Evolutionary conservation across 2,888 invertebrate genomes (phyloP).

Genomic region (Heteromyza rotundicornis): DNA sequence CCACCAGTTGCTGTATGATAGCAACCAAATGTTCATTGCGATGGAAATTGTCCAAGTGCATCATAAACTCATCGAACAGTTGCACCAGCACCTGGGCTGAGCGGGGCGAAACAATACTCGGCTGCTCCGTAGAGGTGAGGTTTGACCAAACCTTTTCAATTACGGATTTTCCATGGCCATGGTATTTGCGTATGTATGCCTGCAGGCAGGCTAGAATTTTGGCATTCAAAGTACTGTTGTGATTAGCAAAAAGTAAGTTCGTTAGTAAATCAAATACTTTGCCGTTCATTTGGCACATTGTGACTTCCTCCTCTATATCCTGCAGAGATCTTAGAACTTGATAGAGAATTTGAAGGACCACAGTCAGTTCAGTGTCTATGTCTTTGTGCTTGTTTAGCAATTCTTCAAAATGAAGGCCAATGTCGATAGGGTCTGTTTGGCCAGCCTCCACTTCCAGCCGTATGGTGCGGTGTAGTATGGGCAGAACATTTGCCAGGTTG

Average conservation of each 20-base stretch:
- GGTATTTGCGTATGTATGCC: too few species aligned
- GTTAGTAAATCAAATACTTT: not conserved
- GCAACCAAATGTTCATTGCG: conserved; percentile 30
- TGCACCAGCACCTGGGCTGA: not conserved
- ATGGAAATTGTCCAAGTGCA: conserved; percentile 2
- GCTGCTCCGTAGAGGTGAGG: too few species aligned
- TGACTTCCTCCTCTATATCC: not conserved
- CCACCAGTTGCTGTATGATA: conserved; percentile 38
- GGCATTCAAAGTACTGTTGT: too few species aligned
- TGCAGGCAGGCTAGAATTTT: not conserved
- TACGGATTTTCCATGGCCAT: too few species aligned
- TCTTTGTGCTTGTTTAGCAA: not conserved
- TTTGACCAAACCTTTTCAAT: not conserved
- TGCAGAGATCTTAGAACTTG: not conserved
- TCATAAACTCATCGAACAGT: not conserved
- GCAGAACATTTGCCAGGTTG: not conserved
- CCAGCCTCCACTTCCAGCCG: not conserved
- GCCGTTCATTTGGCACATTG: too few species aligned
- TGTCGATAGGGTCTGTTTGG: not conserved
- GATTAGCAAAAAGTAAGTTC: not conserved
- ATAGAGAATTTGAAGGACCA: not conserved
- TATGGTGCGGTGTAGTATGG: not conserved
- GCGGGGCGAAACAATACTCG: not conserved
- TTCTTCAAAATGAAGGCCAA: not conserved
- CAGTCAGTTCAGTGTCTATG: not conserved